Conservation (phyloP, 2,888 invertebrate genomes). For the Zelleria hepariella region DNA sequence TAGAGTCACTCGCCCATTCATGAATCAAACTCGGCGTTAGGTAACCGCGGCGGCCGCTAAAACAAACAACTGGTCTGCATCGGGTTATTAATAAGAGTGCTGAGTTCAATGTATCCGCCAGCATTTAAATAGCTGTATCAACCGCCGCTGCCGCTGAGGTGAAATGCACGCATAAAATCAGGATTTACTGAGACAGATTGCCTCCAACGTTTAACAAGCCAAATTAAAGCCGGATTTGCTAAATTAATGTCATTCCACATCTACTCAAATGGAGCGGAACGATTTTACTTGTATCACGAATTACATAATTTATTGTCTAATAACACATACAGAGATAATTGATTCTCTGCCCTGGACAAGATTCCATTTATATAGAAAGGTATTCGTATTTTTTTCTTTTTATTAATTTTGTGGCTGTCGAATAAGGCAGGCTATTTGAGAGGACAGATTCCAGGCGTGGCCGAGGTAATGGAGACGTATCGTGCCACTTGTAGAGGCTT, state of each 20-base stretch:
- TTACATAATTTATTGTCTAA: constrained; percentile 40
- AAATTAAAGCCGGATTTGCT: constrained; percentile 32
- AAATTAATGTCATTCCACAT: constrained; percentile 35
- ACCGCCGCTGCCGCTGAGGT: constrained; percentile 17
- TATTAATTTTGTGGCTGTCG: constrained; percentile 55
- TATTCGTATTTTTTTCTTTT: constrained; percentile 23
- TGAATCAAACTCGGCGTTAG: constrained; percentile 70
- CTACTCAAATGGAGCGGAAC: constrained; percentile 26
- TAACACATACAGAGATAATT: constrained; percentile 42
- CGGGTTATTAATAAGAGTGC: constrained; percentile 66
- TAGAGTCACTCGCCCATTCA: constrained; percentile 56
- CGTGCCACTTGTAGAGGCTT: constrained; percentile 31
- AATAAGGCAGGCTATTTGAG: constrained; percentile 43
- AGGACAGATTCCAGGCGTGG: constrained; percentile 54
- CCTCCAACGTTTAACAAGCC: constrained; percentile 27
- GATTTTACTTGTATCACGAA: constrained; percentile 32
- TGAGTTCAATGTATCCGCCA: constrained; percentile 63
- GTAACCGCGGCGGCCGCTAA: constrained; percentile 57
- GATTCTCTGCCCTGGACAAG: constrained; percentile 31
- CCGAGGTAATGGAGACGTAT: constrained; percentile 31
- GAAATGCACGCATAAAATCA: constrained; percentile 28
- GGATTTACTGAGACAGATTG: constrained; percentile 32
- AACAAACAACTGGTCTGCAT: constrained; percentile 51
- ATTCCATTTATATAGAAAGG: constrained; percentile 44
- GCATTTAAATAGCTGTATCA: constrained; percentile 48